phyloP scores from a whole-genome alignment of 2,113 vertebrate genomes.

The Plectropomus leopardus region DNA sequence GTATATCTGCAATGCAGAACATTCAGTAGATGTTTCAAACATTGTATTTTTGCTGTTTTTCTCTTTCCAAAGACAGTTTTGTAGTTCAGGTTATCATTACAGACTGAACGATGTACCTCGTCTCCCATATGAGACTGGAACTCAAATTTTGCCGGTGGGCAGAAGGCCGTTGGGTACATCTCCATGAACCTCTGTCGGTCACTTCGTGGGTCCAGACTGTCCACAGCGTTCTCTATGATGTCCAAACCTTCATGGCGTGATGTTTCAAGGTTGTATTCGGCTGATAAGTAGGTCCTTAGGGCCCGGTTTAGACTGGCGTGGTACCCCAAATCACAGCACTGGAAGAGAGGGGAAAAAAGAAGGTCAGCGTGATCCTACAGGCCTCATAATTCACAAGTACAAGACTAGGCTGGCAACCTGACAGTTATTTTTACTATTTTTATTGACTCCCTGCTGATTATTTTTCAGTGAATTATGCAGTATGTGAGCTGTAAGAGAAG shows the following conservation, averaged over 20 bases:
- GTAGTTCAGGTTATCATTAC: background rate
- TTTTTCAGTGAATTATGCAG: background rate
- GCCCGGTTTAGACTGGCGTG: constrained; percentile 97
- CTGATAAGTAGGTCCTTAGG: constrained; percentile 96
- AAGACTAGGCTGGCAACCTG: background rate
- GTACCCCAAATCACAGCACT: constrained; percentile 98
- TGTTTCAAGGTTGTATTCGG: constrained; percentile 98
- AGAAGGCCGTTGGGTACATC: constrained; percentile 96
- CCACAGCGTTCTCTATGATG: constrained; percentile 98
- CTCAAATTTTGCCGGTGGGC: constrained; percentile 96
- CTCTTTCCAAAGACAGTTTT: too few species aligned
- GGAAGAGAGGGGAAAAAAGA: background rate
- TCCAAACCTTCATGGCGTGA: constrained; percentile 98
- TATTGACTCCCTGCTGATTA: background rate
- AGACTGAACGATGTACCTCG: constrained; percentile 85
- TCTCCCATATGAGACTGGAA: constrained; percentile 99
- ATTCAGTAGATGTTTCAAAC: background rate
- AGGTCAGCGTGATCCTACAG: background rate
- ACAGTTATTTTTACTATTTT: background rate
- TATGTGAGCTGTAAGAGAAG: background rate
- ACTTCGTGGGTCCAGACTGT: constrained; percentile 95
- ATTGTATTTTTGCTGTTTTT: background rate
- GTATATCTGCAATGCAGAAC: background rate
- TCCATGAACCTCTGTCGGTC: constrained; percentile 99
- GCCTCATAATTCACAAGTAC: background rate